These are phyloP conservation scores for Eumaeus atala DNA, from an alignment of 1,140 invertebrate species.

Conservation along the genomic window DNA sequence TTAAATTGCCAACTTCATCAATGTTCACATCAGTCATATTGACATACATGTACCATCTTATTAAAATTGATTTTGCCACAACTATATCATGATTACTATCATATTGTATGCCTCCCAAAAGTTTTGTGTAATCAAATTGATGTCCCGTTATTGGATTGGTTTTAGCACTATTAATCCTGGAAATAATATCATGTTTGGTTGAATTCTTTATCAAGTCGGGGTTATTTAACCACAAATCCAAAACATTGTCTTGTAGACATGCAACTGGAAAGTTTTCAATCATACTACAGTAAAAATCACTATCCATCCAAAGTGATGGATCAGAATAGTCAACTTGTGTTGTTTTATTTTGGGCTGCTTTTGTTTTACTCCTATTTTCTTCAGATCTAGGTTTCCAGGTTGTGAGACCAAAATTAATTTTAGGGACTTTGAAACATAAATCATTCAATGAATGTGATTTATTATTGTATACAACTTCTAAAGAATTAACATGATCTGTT, in stretches of 20 bases:
- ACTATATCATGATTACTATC: constrained; percentile 78
- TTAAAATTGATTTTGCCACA: constrained; percentile 77
- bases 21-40: constrained; percentile 80
- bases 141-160: constrained; percentile 79
- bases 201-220: constrained; percentile 70
- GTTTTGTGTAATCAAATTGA: constrained; percentile 77
- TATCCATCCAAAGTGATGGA: constrained; percentile 70
- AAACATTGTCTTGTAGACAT: constrained; percentile 79
- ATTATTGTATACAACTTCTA: constrained; percentile 43
- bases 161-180: constrained; percentile 76
- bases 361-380: constrained; percentile 29
- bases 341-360: constrained; percentile 21
- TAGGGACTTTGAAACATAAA: constrained; percentile 79
- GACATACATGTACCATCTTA: constrained; percentile 78
- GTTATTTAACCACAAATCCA: constrained; percentile 83
- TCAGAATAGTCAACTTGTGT: constrained; percentile 58
- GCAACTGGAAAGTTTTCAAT: constrained; percentile 73
- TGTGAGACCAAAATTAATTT: constrained; percentile 46
- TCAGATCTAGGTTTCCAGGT: constrained; percentile 60
- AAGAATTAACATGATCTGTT: constrained; percentile 43
- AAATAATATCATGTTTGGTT: constrained; percentile 78
- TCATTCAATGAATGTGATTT: constrained; percentile 74
- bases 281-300: constrained; percentile 76
- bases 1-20: constrained; percentile 79
- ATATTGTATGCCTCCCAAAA: constrained; percentile 77